A percentile compares a stretch with the other conserved stretches of the same genome.
These are phyloP conservation scores for Pedetes capensis DNA, from an alignment of 2,113 vertebrate species.

Conservation along the genomic window DNA sequence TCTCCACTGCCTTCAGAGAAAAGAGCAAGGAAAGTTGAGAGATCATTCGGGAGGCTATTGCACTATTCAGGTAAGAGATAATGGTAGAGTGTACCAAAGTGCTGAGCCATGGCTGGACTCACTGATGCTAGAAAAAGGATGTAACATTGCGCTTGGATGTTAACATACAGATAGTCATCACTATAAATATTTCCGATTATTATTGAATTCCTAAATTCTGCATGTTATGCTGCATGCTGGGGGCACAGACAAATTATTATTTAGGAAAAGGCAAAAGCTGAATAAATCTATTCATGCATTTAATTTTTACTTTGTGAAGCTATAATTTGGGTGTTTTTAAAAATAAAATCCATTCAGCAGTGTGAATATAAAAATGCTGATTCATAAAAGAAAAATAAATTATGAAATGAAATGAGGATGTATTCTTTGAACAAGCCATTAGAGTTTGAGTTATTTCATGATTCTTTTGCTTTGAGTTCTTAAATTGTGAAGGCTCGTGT, in stretches of 20 bases:
- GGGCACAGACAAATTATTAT: neutral
- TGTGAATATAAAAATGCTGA: neutral
- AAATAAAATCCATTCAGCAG: neutral
- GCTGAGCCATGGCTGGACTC: neutral
- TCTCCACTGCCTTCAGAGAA: neutral
- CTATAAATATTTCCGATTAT: neutral
- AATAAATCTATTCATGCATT: neutral
- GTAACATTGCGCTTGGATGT: neutral
- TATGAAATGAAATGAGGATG: neutral
- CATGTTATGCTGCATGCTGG: neutral
- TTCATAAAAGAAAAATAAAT: constrained; percentile 17
- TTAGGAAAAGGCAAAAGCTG: neutral
- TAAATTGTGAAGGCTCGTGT: neutral
- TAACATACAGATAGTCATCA: neutral
- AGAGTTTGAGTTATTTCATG: neutral
- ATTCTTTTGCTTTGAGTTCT: constrained; percentile 9
- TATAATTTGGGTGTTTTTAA: neutral
- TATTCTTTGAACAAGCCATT: neutral
- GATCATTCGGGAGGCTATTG: neutral
- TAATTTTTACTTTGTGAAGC: constrained; percentile 13
- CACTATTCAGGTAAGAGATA: neutral
- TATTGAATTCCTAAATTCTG: neutral
- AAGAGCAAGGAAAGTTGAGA: neutral
- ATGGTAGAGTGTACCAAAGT: neutral
- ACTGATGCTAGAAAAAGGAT: neutral